Percentiles rank a stretch among this genome's conserved stretches.
Conservation (phyloP, 2,113 vertebrate species). For the Periophthalmus modestus region DNA sequence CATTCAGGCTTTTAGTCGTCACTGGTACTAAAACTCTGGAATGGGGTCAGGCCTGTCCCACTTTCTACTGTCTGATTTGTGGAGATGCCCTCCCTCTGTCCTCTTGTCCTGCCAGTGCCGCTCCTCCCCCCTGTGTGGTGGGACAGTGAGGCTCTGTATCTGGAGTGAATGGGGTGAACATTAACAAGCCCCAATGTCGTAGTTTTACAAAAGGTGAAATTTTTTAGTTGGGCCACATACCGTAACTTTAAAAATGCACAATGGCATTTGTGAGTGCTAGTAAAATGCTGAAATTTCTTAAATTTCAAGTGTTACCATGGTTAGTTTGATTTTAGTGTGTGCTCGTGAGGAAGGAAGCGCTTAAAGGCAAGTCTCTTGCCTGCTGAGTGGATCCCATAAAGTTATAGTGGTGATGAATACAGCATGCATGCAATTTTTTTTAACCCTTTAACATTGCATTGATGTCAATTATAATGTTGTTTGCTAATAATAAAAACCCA, state of each 20-base stretch:
- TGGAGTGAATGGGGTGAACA: constrained; percentile 74
- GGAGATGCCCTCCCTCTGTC: constrained; percentile 22
- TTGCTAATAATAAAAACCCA: not conserved
- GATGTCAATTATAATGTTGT: not conserved
- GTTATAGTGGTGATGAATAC: constrained; percentile 16
- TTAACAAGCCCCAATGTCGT: constrained; percentile 79
- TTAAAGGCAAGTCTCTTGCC: not conserved
- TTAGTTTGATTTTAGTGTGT: constrained; percentile 75
- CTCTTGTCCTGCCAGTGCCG: constrained; percentile 8
- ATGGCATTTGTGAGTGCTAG: not conserved
- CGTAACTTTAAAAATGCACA: constrained; percentile 17
- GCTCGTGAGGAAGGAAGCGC: constrained; percentile 70
- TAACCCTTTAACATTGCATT: not conserved
- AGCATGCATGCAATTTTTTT: too few species aligned
- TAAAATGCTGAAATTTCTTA: constrained; percentile 53
- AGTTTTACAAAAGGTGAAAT: constrained; percentile 74
- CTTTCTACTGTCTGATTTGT: constrained; percentile 52
- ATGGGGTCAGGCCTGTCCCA: constrained; percentile 69
- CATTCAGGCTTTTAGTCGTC: too few species aligned
- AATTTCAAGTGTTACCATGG: constrained; percentile 73
- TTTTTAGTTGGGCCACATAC: constrained; percentile 52
- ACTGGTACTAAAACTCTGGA: constrained; percentile 65
- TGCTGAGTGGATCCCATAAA: constrained; percentile 74
- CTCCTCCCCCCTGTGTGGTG: constrained; percentile 17
- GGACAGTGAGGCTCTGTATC: constrained; percentile 71